phyloP scores from a whole-genome alignment of 2,888 invertebrate genomes.

The Aspidiotus rigidus region DNA sequence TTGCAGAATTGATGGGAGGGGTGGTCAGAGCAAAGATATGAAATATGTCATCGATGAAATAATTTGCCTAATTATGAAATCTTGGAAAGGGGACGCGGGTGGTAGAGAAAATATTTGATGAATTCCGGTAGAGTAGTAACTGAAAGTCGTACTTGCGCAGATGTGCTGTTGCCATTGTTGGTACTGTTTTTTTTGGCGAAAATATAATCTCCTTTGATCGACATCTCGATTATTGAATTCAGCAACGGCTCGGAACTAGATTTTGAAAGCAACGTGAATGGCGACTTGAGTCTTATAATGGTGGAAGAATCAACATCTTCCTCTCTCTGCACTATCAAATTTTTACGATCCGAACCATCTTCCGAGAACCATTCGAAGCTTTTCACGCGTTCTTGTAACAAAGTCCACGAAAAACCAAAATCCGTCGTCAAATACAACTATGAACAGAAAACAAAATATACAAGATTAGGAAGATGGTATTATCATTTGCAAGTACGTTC shows the following conservation, averaged over 20 bases:
- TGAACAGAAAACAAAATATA: conserved; percentile 39
- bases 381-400: conserved; percentile 64
- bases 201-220: conserved; percentile 72
- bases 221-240: conserved; percentile 67
- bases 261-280: conserved; percentile 21
- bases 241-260: conserved; percentile 44
- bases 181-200: conserved; percentile 64
- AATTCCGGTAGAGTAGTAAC: too few species aligned
- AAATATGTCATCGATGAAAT: too few species aligned
- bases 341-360: conserved; percentile 43
- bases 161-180: conserved; percentile 45
- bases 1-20: too few species aligned
- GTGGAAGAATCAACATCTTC: conserved; percentile 53
- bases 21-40: too few species aligned
- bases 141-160: too few species aligned
- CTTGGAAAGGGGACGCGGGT: too few species aligned
- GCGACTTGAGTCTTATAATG: conserved; percentile 45
- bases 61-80: too few species aligned
- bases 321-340: conserved; percentile 60
- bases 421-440: conserved; percentile 69
- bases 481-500: too few species aligned
- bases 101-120: too few species aligned
- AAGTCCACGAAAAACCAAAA: conserved; percentile 62
- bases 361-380: conserved; percentile 63
- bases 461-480: not conserved